A percentile compares a stretch with the other conserved stretches of the same genome.
phyloP scores from a whole-genome alignment of 1,140 invertebrate species.

The Chymomyza costata region DNA sequence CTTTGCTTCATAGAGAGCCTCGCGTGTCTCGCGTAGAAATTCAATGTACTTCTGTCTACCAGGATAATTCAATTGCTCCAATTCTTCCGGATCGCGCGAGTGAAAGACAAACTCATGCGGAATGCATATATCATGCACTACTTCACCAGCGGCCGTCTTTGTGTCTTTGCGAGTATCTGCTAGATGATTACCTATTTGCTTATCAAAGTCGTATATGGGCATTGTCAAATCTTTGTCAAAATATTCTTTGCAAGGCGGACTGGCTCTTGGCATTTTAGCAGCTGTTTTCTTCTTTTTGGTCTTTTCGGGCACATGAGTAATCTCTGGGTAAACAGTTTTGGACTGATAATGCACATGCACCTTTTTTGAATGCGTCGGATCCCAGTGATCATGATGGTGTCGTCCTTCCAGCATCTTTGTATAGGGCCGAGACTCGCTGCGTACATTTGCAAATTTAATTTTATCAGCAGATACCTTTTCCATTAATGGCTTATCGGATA shows the following conservation, averaged over 20 bases:
- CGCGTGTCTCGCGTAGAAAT: constrained; percentile 47
- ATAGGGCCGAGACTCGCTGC: constrained; percentile 34
- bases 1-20: constrained; percentile 50
- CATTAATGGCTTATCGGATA: constrained; percentile 39
- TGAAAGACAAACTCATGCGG: constrained; percentile 55
- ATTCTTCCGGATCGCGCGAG: constrained; percentile 46
- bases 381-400: constrained; percentile 68
- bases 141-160: constrained; percentile 21
- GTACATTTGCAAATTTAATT: constrained; percentile 47
- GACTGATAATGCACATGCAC: constrained; percentile 65
- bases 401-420: constrained; percentile 52
- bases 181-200: constrained; percentile 48
- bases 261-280: constrained; percentile 44
- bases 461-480: constrained; percentile 45
- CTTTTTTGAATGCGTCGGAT: constrained; percentile 56
- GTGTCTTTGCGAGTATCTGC: constrained; percentile 33
- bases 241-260: constrained; percentile 50
- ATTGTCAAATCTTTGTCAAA: constrained; percentile 47
- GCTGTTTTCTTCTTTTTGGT: constrained; percentile 15
- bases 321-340: constrained; percentile 47
- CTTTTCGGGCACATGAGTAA: constrained; percentile 27
- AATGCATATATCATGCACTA: constrained; percentile 35
- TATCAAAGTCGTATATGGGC: constrained; percentile 42
- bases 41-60: constrained; percentile 53
- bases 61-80: constrained; percentile 46